Conservation (phyloP, 2,797 vertebrate species). For the Semaprochilodus insignis region DNA sequence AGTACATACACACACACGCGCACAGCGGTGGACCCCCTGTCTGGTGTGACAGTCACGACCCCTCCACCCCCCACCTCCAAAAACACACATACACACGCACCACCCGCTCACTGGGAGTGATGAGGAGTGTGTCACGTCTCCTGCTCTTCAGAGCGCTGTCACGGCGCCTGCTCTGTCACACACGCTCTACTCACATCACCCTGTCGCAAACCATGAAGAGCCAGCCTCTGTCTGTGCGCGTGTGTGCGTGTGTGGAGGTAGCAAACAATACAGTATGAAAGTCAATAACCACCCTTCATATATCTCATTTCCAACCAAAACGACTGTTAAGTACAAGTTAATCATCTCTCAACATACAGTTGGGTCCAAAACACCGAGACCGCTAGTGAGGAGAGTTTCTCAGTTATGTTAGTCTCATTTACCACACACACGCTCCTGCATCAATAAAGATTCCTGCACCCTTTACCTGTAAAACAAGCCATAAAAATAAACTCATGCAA, state of each 20-base stretch:
- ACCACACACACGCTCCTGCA: too few relatives aligned
- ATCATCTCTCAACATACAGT: too few relatives aligned
- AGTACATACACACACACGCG: constrained; percentile 7
- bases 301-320: too few relatives aligned
- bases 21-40: constrained; percentile 43
- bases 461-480: too few relatives aligned
- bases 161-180: constrained; percentile 94
- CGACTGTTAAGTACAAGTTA: too few relatives aligned
- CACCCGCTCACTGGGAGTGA: constrained; percentile 82
- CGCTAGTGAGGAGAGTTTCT: too few relatives aligned
- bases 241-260: constrained; percentile 46
- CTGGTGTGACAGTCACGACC: constrained; percentile 36
- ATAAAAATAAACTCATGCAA: too few relatives aligned
- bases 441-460: too few relatives aligned
- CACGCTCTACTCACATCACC: constrained; percentile 92
- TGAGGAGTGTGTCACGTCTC: constrained; percentile 90
- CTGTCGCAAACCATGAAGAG: constrained; percentile 93
- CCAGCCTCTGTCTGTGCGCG: constrained; percentile 34
- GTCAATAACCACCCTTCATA: too few relatives aligned
- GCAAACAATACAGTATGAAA: constrained; percentile 10
- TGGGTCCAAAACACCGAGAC: too few relatives aligned
- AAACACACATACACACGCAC: constrained; percentile 65
- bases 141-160: constrained; percentile 95
- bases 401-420: too few relatives aligned
- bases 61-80: not conserved